Base-by-base conservation (phyloP, 2,888 invertebrate genomes). In the Eupithecia subfuscata region DNA sequence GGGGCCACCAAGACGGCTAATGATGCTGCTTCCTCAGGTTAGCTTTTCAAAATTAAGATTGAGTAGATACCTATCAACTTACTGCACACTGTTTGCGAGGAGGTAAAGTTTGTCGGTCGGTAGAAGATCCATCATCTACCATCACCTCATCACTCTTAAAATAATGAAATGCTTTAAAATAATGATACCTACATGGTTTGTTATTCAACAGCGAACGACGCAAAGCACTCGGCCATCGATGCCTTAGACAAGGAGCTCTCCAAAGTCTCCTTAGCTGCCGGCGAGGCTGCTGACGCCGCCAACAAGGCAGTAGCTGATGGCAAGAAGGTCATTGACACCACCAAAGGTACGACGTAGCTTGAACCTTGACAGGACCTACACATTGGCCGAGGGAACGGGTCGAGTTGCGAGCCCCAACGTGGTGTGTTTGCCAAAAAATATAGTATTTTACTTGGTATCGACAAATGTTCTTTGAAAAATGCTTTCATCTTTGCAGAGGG, bases 1-100 rank as follows among this genome's bases (percentile, higher is more conserved):
- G 95, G 96, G 73, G 96, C 96, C 3, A 95, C 96, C 81, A 90
- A 93, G 82, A 89, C 95, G 69, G 96, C 96, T 7, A 84, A 92
- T 65, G 95, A 95, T 52, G 94, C 95, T 77, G 95, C 95, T 81
- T 87, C 87, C 79, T 82, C 91, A 83, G 95, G 95, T 95, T 30
- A 16, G 48, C n/a, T n/a, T 9, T n/a, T 4, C 7, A 18, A 7
- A 48, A 18, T 48, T 18, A 7, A 7, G 7, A 18, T 18, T 48
- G 18, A 48, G 18, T 18, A 18, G 14, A 45, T n/a, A n/a, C n/a
- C n/a, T n/a, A n/a, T n/a, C n/a, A n/a, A n/a, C n/a, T n/a, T n/a
- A n/a, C n/a, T n/a, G n/a, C n/a, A 9, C 40, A 11, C 11, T 11
- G 40, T 40, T 9, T 40, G 43, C 43, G 12, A 11, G 40, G 6